Evolutionary conservation across 2,113 vertebrate species (phyloP).

Genomic region (Trinectes maculatus): DNA sequence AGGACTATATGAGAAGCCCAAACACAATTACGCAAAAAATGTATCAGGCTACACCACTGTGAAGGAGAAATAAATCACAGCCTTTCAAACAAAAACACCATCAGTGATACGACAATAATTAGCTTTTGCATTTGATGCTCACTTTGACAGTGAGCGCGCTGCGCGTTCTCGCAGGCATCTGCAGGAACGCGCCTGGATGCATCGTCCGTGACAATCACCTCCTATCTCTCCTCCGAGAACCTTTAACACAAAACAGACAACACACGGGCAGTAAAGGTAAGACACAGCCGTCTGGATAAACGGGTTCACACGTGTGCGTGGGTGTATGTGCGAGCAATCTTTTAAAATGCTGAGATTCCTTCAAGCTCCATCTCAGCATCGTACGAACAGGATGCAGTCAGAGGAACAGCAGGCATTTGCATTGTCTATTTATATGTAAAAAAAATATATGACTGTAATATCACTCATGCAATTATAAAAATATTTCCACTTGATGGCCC

Average conservation of each 20-base stretch:
- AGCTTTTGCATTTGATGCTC: neutral
- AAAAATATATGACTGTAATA: neutral
- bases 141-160: constrained; percentile 24
- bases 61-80: too few relatives aligned
- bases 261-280: constrained; percentile 49
- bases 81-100: too few relatives aligned
- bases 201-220: constrained; percentile 25
- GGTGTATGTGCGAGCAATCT: neutral
- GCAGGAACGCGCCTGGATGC: constrained; percentile 51
- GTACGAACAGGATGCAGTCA: constrained; percentile 8
- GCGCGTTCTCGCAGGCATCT: constrained; percentile 47
- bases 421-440: neutral
- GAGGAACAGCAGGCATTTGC: constrained; percentile 13
- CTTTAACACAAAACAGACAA: constrained; percentile 15
- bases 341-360: constrained; percentile 3
- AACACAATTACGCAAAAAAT: too few relatives aligned
- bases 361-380: neutral
- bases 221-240: constrained; percentile 6
- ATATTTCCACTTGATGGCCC: neutral
- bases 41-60: too few relatives aligned
- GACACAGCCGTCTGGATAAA: neutral
- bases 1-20: too few relatives aligned
- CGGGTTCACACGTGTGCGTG: neutral
- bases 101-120: too few relatives aligned
- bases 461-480: neutral